phyloP scores from a whole-genome alignment of 2,888 invertebrate genomes.

The Netelia inedita region DNA sequence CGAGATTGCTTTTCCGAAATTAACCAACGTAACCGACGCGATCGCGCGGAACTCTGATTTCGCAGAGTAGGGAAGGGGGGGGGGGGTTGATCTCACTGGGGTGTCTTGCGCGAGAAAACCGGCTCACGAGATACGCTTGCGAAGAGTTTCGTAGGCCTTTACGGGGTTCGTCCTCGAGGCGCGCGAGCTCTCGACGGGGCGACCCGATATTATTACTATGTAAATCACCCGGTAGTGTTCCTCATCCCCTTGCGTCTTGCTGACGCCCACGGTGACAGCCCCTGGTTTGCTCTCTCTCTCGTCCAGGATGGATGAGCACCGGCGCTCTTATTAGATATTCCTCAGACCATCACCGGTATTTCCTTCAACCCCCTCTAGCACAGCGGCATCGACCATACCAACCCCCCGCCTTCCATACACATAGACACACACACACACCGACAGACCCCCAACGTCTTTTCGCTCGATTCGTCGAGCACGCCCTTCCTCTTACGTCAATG shows the following conservation, averaged over 20 bases:
- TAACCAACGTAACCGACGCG: neutral
- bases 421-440: constrained; percentile 64
- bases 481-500: constrained; percentile 77
- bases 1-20: neutral
- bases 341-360: constrained; percentile 72
- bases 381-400: constrained; percentile 42
- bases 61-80: neutral
- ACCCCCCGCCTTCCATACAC: constrained; percentile 33
- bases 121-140: constrained; percentile 24
- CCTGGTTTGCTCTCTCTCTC: constrained; percentile 74
- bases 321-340: constrained; percentile 84
- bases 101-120: constrained; percentile 20
- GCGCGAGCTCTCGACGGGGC: constrained; percentile 60
- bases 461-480: constrained; percentile 47
- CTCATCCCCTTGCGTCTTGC: constrained; percentile 70
- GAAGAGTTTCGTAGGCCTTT: constrained; percentile 34
- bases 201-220: constrained; percentile 85
- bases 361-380: constrained; percentile 73
- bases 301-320: constrained; percentile 82
- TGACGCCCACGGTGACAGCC: constrained; percentile 84
- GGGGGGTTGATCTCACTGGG: constrained; percentile 21
- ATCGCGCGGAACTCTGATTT: constrained; percentile 14
- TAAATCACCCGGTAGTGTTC: constrained; percentile 83
- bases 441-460: constrained; percentile 71
- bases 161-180: constrained; percentile 42